Evolutionary conservation across 2,113 vertebrate genomes (phyloP), one percentile per base, ranked within the genome.

Genomic region (Perccottus glenii): DNA sequence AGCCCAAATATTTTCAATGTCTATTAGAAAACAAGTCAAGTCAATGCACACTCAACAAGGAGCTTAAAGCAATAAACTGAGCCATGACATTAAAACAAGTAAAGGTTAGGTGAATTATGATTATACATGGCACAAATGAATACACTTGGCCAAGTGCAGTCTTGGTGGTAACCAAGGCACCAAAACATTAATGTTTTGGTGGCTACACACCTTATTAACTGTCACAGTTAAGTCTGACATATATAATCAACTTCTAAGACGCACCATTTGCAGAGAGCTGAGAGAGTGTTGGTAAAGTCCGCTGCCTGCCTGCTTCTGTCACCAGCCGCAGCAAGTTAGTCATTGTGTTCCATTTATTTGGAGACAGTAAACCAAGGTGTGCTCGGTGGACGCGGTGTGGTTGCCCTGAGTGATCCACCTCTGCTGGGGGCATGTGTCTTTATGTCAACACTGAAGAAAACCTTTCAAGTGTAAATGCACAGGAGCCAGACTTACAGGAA

Each of bases 1-100:
- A 27, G 44, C 86, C 94, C 94, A 96, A 73, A 95, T 92, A 43
- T 56, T 48, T 40, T 82, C 77, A 19, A 95, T 75, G 68, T 95
- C 93, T 95, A 78, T 64, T 85, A 84, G 78, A 67, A 14, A 2
- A 78, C 58, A 4, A 35, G 51, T 1, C 19, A 27, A 27, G 32
- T 53, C 2, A 53, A 52, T 9, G 38, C 8, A 40, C 38, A 40
- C 19, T 27, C 19, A 27, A 27, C 1, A 27, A 27, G 19, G 19
- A 27, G 19, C 19, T 1, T 27, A 27, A 27, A 27, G 19, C 19
- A 27, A 2, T 27, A 27, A 27, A 27, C 19, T 27, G 19, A 3
- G 19, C 19, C 19, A 27, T 27, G 19, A 27, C 19, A 27, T 27
- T 27, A 27, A 27, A 27, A n/a, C n/a, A n/a, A 27, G 19, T 27